Evolutionary conservation across 2,113 vertebrate species (phyloP), one percentile per base, ranked within the genome.

Genomic region (Oncorhynchus keta): DNA sequence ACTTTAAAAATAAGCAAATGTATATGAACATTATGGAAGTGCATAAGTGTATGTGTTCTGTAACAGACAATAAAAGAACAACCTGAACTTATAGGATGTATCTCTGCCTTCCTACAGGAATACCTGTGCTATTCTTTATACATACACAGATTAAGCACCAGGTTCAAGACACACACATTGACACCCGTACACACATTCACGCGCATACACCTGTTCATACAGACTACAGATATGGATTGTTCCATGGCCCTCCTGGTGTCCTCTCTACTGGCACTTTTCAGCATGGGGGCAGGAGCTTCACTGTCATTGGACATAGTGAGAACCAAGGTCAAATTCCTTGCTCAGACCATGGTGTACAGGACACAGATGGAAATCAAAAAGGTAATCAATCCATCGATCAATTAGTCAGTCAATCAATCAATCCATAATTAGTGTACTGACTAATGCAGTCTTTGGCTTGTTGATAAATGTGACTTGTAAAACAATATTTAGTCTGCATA

Each of bases 281-380:
- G 74, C 22, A 39, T 77, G 61, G 57, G 82, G 2, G 86, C 80
- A 24, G 85, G 82, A 24, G 76, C 68, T 30, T 88, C 94, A 2
- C 12, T 92, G 64, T 86, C 86, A 13, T 59, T 51, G 0, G 85
- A 88, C 1, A 90, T 69, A 5, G 67, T 91, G 48, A 93, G 90
- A 62, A 79, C 76, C 3, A 91, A 90, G 39, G 88, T 94, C 55
- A 93, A 88, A 67, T 73, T 77, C 28, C 80, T 92, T 70, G 87
- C 90, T 78, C 90, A 77, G 69, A 93, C 67, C 72, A 92, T 91
- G 76, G 81, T 95, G 75, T 30, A 85, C 71, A 87, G 89, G 73
- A 89, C 95, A 20, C 72, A 83, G 3, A 84, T 95, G 81, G 89
- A 18, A 78, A 92, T 95, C 86, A 79, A 79, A 79, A 92, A 75